Base-by-base conservation (phyloP, 1,140 invertebrate genomes). In the Thereuonema tuberculata region DNA sequence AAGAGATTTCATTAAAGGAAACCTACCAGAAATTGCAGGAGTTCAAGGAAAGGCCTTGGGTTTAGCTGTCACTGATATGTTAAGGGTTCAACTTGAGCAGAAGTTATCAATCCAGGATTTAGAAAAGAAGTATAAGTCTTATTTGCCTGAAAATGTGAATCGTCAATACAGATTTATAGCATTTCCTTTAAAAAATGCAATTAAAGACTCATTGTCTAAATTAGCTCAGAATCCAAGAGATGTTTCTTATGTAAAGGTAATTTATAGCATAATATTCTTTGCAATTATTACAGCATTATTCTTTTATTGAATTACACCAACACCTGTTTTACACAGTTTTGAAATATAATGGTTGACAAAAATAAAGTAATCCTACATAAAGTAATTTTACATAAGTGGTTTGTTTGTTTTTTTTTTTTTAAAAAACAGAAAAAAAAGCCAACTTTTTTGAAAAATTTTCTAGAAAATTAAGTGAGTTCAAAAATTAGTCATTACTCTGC, bases 11-110 rank as follows among this genome's bases (percentile, higher is more conserved):
- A 74, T 89, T 37, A 77, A 85, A 48, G 86, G 84, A 66, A 82
- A 82, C 67, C 83, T 93, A 62, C 76, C 81, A 21, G 86, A 88
- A 69, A 82, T 89, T 56, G 78, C 80, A 59, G 86, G 84, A 74
- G 82, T 85, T 31, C 81, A 82, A 61, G 80, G 84, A 63, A 84
- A 84, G 70, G 74, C 89, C 0, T 74, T 90, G 49, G 89, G 89
- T 0, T 74, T 93, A 37, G 86, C 85, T 12, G 87, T 90, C 37
- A 81, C 84, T 59, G 87, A 92, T 71, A 92, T 92, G 87, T 76
- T 72, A 43, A 75, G 85, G 63, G 82, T 83, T 15, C 84, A 86
- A 72, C 67, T 85, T 20, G 87, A 90, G 68, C 81, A 86, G 64
- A 78, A 80, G 59, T 69, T 82, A 49, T 69, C 77, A 15, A 71